Percentiles rank a stretch among this genome's conserved stretches.
These are phyloP conservation scores for Laticauda colubrina DNA, from an alignment of 2,113 vertebrate species.

Conservation along the genomic window DNA sequence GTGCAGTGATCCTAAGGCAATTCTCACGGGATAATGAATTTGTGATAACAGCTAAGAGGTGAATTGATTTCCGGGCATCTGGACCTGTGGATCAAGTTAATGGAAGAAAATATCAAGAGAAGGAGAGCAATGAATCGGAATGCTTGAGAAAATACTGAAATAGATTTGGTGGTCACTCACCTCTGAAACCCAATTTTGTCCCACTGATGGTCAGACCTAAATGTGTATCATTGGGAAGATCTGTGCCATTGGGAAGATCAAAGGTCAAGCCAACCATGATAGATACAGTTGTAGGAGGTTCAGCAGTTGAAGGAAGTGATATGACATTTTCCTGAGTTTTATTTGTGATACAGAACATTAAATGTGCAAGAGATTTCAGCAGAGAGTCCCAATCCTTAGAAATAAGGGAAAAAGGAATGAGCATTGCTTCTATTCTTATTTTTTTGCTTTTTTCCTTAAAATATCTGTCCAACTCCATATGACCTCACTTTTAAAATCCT, in stretches of 20 bases:
- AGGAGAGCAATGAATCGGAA: not conserved
- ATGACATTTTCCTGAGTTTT: conserved; percentile 15
- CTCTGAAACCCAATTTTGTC: conserved; percentile 56
- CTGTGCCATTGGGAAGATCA: conserved; percentile 40
- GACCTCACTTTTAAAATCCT: not conserved
- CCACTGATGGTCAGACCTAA: conserved; percentile 46
- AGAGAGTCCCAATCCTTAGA: conserved; percentile 64
- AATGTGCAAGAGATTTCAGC: conserved; percentile 56
- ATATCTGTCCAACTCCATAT: not conserved
- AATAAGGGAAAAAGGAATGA: not conserved
- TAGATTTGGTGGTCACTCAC: conserved; percentile 39
- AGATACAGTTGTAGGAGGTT: conserved; percentile 32
- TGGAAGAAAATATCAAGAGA: not conserved
- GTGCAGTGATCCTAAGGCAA: conserved; percentile 13
- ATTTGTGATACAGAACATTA: conserved; percentile 56
- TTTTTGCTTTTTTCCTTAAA: not conserved
- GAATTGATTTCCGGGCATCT: not conserved
- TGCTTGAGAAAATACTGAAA: not conserved
- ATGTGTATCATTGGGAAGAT: conserved; percentile 41
- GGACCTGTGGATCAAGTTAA: not conserved
- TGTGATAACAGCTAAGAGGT: not conserved
- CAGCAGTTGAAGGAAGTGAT: conserved; percentile 1
- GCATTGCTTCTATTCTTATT: not conserved
- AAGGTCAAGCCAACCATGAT: conserved; percentile 59
- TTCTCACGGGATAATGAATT: not conserved